phyloP scores from a whole-genome alignment of 1,140 invertebrate species.

The Pseudomyrmex flavicornis region DNA sequence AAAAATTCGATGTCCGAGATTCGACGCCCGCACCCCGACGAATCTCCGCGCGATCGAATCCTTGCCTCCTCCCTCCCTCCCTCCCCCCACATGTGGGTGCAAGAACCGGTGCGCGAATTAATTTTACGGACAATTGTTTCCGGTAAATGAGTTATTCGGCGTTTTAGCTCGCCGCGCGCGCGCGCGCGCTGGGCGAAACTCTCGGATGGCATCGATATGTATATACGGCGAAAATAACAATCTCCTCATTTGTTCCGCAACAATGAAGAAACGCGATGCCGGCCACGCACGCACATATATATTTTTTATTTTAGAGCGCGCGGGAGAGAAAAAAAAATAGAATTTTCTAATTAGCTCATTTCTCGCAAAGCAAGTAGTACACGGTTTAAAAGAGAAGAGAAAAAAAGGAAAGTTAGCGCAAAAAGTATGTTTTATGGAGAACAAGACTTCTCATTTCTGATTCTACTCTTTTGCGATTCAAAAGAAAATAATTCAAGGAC shows the following conservation, averaged over 20 bases:
- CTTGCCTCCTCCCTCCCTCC: too few species aligned
- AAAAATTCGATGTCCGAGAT: slow-evolving; percentile 11
- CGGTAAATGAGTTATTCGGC: slow-evolving; percentile 10
- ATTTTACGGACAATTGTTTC: slow-evolving; percentile 11
- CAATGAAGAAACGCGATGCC: too few species aligned
- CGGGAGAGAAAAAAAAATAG: slow-evolving; percentile 1
- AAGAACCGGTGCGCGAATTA: background rate
- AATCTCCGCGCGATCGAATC: background rate
- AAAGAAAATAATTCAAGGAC: slow-evolving; percentile 34
- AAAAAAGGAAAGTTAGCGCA: background rate
- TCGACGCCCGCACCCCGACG: background rate
- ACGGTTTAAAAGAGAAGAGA: background rate
- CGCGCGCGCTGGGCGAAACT: background rate
- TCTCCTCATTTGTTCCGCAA: background rate
- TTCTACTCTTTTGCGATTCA: slow-evolving; percentile 10
- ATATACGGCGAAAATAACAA: background rate
- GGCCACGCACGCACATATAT: background rate
- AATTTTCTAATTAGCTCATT: slow-evolving; percentile 55
- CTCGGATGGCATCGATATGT: background rate
- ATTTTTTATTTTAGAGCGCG: background rate
- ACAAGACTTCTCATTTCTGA: slow-evolving; percentile 29
- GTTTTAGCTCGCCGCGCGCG: background rate
- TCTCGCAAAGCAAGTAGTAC: slow-evolving; percentile 5
- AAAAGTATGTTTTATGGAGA: slow-evolving; percentile 1
- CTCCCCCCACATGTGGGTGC: background rate